These are phyloP conservation scores for Drosophila macrothrix DNA, from an alignment of 2,888 invertebrate species.

Conservation along the genomic window DNA sequence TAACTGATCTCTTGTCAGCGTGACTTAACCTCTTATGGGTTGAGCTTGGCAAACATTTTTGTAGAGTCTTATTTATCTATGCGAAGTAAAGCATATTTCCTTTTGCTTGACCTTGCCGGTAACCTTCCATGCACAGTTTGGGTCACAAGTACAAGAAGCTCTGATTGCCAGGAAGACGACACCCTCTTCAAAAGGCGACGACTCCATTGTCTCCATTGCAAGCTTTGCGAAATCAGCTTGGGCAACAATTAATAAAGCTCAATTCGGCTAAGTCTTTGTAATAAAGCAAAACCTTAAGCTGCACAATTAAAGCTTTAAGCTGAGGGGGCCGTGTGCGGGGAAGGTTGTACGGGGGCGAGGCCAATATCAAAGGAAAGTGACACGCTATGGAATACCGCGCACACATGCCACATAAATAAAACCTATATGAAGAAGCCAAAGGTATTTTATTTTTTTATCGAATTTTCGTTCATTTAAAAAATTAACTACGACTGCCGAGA, in stretches of 20 bases:
- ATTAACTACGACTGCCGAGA: constrained; percentile 63
- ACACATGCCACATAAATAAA: constrained; percentile 35
- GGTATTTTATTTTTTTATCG: constrained; percentile 21
- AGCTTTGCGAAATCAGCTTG: constrained; percentile 28
- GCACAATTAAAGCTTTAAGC: constrained; percentile 72
- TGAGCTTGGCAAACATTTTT: constrained; percentile 25
- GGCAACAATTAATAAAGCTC: constrained; percentile 75
- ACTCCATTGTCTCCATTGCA: constrained; percentile 9
- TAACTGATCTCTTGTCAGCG: constrained; percentile 62
- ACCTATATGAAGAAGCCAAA: constrained; percentile 31
- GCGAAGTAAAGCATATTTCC: constrained; percentile 7
- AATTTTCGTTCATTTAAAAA: constrained; percentile 72
- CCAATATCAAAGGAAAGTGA: constrained; percentile 56
- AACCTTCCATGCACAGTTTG: constrained; percentile 40
- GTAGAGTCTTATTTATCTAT: background rate
- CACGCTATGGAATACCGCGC: constrained; percentile 50
- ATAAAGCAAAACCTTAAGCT: constrained; percentile 75
- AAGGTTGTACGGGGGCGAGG: too few species aligned
- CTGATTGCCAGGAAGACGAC: constrained; percentile 16
- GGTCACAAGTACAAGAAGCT: constrained; percentile 34
- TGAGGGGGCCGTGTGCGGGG: background rate
- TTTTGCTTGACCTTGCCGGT: constrained; percentile 52
- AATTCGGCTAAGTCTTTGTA: constrained; percentile 61
- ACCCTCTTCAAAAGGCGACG: constrained; percentile 47
- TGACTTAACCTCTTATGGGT: constrained; percentile 52